Conservation (phyloP, 2,797 vertebrate species). For the Streptopelia turtur region DNA sequence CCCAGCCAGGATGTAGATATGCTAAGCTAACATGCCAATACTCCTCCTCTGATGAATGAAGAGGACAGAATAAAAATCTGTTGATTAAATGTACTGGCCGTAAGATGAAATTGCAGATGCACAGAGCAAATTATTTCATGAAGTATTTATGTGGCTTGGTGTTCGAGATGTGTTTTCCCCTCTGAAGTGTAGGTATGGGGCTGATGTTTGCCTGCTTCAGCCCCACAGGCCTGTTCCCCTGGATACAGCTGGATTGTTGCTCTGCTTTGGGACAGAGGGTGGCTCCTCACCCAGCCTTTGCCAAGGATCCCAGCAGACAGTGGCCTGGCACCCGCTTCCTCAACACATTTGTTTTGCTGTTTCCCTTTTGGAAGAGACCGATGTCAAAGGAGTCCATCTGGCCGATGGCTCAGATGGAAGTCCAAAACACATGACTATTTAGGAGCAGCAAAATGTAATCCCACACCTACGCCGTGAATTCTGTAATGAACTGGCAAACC, state of each 20-base stretch:
- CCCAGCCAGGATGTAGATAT: not conserved
- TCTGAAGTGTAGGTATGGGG: fast-evolving
- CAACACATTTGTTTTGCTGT: not conserved
- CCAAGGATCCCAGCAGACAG: not conserved
- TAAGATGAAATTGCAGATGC: not conserved
- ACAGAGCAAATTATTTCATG: not conserved
- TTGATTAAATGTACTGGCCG: not conserved
- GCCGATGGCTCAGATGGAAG: not conserved
- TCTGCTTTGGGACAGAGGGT: not conserved
- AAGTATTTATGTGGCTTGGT: not conserved
- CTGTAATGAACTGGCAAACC: not conserved
- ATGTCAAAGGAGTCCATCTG: not conserved
- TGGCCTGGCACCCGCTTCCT: not conserved
- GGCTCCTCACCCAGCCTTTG: not conserved
- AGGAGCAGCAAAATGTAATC: not conserved
- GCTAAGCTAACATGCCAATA: not conserved
- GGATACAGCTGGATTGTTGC: not conserved
- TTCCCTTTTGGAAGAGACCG: not conserved
- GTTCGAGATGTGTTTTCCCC: not conserved
- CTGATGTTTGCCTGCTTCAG: not conserved
- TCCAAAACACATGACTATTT: not conserved
- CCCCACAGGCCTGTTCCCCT: fast-evolving
- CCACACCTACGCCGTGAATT: not conserved
- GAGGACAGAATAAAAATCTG: slow-evolving; percentile 1
- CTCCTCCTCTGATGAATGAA: not conserved